A percentile compares a stretch with the other conserved stretches of the same genome.
Evolutionary conservation across 2,888 invertebrate species (phyloP).

Genomic region (Onchidella celtica): DNA sequence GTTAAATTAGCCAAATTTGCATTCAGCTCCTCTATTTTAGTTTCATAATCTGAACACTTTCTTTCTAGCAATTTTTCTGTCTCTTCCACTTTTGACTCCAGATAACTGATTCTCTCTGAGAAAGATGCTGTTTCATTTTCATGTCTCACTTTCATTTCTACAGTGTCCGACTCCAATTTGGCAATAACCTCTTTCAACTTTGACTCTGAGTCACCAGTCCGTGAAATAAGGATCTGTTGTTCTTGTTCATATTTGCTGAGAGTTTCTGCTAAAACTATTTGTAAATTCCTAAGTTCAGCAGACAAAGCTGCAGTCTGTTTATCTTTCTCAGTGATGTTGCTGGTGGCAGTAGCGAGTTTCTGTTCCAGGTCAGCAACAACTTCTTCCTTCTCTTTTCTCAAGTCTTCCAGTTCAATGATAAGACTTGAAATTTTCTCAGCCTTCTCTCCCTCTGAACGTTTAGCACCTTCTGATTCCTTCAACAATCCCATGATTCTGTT

Average conservation of each 20-base stretch:
- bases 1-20: neutral
- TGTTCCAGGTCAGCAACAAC: slow-evolving; percentile 31
- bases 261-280: slow-evolving; percentile 9
- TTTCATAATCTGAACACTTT: slow-evolving; percentile 28
- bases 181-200: slow-evolving; percentile 2
- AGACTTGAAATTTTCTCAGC: slow-evolving; percentile 28
- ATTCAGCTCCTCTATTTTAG: slow-evolving; percentile 27
- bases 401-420: slow-evolving; percentile 22
- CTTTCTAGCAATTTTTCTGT: slow-evolving; percentile 36
- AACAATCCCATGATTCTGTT: slow-evolving; percentile 39
- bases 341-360: neutral
- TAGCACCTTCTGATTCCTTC: slow-evolving; percentile 26
- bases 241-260: slow-evolving; percentile 10
- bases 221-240: slow-evolving; percentile 16
- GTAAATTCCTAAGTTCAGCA: slow-evolving; percentile 22
- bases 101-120: slow-evolving; percentile 25
- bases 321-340: slow-evolving; percentile 16
- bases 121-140: slow-evolving; percentile 46
- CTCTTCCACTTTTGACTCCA: slow-evolving; percentile 49
- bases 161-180: slow-evolving; percentile 52
- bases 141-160: slow-evolving; percentile 40
- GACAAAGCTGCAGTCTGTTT: neutral
- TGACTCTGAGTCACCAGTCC: slow-evolving; percentile 18
- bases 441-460: slow-evolving; percentile 29
- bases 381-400: slow-evolving; percentile 49